These are phyloP conservation scores for Stenoptilia bipunctidactyla DNA, from an alignment of 2,888 invertebrate genomes.

Conservation along the genomic window DNA sequence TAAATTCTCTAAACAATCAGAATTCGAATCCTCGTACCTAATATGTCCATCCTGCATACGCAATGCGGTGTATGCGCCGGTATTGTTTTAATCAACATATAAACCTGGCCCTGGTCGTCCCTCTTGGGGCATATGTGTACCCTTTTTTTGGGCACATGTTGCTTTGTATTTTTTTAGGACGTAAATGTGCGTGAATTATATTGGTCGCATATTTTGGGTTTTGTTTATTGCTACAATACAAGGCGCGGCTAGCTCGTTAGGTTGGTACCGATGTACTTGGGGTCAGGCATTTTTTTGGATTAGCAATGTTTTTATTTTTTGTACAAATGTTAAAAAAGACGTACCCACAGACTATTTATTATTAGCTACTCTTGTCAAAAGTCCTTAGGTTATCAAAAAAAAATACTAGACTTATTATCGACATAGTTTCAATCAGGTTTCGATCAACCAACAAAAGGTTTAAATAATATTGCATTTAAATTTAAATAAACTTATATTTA, in stretches of 20 bases:
- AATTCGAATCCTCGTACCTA: constrained; percentile 61
- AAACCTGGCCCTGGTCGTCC: constrained; percentile 50
- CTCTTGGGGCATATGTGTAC: constrained; percentile 31
- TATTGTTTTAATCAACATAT: constrained; percentile 57
- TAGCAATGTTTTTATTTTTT: too few species aligned
- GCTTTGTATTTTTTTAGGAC: constrained; percentile 36
- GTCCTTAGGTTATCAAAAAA: too few species aligned
- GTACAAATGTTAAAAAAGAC: too few species aligned
- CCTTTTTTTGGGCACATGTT: constrained; percentile 42
- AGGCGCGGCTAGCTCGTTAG: constrained; percentile 7
- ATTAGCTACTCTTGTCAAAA: too few species aligned
- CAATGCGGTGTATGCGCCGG: constrained; percentile 59
- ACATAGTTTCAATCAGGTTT: too few species aligned
- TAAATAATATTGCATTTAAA: too few species aligned
- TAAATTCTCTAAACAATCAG: constrained; percentile 72
- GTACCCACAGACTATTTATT: too few species aligned
- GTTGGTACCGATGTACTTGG: too few species aligned
- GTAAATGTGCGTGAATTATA: background rate
- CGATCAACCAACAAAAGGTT: too few species aligned
- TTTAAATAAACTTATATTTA: too few species aligned
- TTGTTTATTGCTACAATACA: constrained; percentile 1
- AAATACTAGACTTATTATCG: too few species aligned
- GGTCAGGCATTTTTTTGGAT: too few species aligned
- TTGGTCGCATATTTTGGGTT: constrained; percentile 12
- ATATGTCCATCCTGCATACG: constrained; percentile 69